phyloP scores from a whole-genome alignment of 1,140 invertebrate genomes.

The Rhynchophorus ferrugineus region DNA sequence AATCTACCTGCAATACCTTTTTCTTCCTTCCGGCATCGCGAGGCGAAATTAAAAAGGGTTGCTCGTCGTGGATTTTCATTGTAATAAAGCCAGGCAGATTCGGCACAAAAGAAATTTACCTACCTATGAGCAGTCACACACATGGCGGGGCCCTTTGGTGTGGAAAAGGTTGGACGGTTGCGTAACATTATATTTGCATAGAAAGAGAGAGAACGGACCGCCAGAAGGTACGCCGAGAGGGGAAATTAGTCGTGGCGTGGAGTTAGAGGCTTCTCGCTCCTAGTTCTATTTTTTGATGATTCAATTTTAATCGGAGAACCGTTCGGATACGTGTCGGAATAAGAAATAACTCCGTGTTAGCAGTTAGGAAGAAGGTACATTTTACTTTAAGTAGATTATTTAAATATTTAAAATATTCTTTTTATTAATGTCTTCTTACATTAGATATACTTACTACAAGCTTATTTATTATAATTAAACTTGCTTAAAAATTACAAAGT shows the following conservation, averaged over 20 bases:
- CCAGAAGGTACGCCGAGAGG: background rate
- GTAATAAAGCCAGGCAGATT: constrained; percentile 19
- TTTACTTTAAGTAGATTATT: too few species aligned
- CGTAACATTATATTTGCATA: constrained; percentile 18
- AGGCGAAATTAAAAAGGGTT: constrained; percentile 36
- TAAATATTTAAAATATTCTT: too few species aligned
- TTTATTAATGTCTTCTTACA: too few species aligned
- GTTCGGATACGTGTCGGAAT: too few species aligned
- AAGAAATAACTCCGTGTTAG: too few species aligned
- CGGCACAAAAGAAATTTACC: constrained; percentile 33
- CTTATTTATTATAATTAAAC: too few species aligned
- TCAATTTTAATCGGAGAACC: too few species aligned
- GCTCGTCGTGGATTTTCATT: constrained; percentile 29
- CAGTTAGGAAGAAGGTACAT: too few species aligned
- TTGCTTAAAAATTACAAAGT: too few species aligned
- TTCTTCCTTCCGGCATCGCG: constrained; percentile 37
- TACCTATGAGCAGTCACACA: constrained; percentile 31
- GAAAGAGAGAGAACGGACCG: background rate
- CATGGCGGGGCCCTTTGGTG: constrained; percentile 24
- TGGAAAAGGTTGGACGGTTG: constrained; percentile 19
- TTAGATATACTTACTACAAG: too few species aligned
- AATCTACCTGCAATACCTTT: constrained; percentile 39
- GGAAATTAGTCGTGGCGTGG: background rate
- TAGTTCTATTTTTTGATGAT: too few species aligned
- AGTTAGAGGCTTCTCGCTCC: too few species aligned